Base-by-base conservation (phyloP, 2,113 vertebrate genomes). In the Tor tambroides region DNA sequence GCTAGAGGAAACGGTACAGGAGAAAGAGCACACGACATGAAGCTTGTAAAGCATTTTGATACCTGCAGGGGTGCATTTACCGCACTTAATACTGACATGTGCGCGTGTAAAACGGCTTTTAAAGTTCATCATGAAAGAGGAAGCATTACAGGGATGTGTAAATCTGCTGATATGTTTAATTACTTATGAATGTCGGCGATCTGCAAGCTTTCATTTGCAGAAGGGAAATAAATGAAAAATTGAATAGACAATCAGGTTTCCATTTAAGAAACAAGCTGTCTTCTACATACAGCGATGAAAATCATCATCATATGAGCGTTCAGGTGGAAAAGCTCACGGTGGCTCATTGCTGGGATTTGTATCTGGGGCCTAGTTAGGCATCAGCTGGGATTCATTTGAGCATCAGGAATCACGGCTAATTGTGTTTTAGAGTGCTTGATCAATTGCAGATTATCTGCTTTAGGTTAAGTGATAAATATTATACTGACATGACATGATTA, bases 21-120 rank as follows among this genome's bases (percentile, higher is more conserved):
- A 71, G 81, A 38, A 84, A 75, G 69, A 75, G 32, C 10, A 84
- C 82, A 41, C 83, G 1, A 59, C 83, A 28, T 72, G 83, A 84
- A 3, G 26, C 83, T 59, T 84, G 83, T 84, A 84, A 75, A 84
- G 67, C 83, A 59, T 41, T 84, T 84, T 72, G 30, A 19, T 84
- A 74, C 83, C 83, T 84, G 32, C 69, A 84, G 83, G 82, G 83
- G 83, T 84, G 83, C 69, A 38, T 84, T 84, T 75, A 59, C 69
- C 23, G 30, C 30, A 84, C 49, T 59, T 84, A 83, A 83, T 69
- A 59, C 67, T 75, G 83, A 84, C 69, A 35, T 84, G 67, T n/a
- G 51, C 1, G 23, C 32, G 23, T 84, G 49, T 74, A 49, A 74
- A 75, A 59, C 7, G 9, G 32, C 30, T 74, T 83, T 74, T 38